Evolutionary conservation across 1,140 invertebrate genomes (phyloP), one percentile per base, ranked within the genome.

Genomic region (Zaprionus ghesquierei): DNA sequence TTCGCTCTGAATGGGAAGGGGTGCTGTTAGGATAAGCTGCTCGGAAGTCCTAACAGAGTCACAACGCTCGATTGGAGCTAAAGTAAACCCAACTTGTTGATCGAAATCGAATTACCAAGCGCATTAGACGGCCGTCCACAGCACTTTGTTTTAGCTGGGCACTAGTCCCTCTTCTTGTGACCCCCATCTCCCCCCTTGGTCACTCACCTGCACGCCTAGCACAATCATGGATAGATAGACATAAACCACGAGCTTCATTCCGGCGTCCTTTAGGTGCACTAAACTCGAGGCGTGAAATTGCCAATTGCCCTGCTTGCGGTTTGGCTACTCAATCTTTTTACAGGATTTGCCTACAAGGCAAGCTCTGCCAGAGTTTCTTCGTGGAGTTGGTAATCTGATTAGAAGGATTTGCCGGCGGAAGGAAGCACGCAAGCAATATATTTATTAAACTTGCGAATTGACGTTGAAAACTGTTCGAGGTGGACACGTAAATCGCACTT

Each of bases 201-300:
- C 29, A 91, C 90, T 91, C 55, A 91, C 90, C 90, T 91, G 87
- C 15, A 82, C 90, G 55, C 86, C 79, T 25, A 91, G 74, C 61
- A 91, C 80, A 77, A 91, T 82, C 75, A 91, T 81, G 29, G 86
- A 85, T 56, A 91, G 72, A 49, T 79, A 86, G 51, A 87, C 54
- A 64, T 86, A 86, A 46, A 86, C 82, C 50, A 82, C 82, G 58
- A 86, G 80, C 69, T 86, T 86, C 82, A 86, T 86, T 46, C 63
- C 58, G 71, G 50, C 68, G 59, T 41, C 38, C 50, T 79, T 62
- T 51, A 46, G 27, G 46, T 53, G 29, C 29, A 66, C 23, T 38
- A 76, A 69, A 51, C 44, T 25, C 13, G 44, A 27, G 23, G 50
- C 58, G 35, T 72, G 41, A 69, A 82, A 82, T 72, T 46, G 55